Percentiles rank a stretch among this genome's conserved stretches.
Conservation (phyloP, 2,797 vertebrate genomes). For the Phoeniculus purpureus region DNA sequence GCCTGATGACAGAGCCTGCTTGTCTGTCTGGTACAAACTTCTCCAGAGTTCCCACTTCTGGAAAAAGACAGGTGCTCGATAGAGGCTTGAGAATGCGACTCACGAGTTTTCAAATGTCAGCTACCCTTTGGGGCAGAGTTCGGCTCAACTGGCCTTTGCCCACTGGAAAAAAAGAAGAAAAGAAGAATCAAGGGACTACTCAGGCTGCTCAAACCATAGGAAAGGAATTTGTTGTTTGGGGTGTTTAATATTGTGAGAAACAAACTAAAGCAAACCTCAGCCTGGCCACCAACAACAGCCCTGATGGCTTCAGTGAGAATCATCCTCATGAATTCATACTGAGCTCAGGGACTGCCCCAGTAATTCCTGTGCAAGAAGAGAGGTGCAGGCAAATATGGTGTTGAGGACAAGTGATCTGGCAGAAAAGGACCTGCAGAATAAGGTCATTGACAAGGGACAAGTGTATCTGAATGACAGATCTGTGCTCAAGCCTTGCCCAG, state of each 20-base stretch:
- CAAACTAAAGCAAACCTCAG: neutral
- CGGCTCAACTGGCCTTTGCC: neutral
- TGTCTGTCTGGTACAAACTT: neutral
- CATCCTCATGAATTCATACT: neutral
- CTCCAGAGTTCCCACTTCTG: neutral
- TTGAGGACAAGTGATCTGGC: neutral
- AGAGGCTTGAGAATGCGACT: fast-evolving
- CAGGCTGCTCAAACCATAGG: neutral
- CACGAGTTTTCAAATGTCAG: neutral
- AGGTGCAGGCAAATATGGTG: neutral
- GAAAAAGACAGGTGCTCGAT: fast-evolving
- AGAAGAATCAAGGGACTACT: neutral
- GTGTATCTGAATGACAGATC: neutral
- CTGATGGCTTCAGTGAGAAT: neutral
- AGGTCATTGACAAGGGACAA: neutral
- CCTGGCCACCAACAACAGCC: neutral
- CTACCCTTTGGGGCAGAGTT: neutral
- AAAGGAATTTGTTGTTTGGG: neutral
- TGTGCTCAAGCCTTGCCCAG: neutral
- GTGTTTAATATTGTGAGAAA: neutral
- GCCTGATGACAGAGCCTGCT: neutral
- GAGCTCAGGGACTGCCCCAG: neutral
- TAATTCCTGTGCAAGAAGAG: neutral
- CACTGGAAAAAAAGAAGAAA: neutral
- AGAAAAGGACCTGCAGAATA: neutral